Percentiles rank a stretch among this genome's conserved stretches.
phyloP scores from a whole-genome alignment of 2,797 vertebrate species.

The Hapalemur alaotrensis region DNA sequence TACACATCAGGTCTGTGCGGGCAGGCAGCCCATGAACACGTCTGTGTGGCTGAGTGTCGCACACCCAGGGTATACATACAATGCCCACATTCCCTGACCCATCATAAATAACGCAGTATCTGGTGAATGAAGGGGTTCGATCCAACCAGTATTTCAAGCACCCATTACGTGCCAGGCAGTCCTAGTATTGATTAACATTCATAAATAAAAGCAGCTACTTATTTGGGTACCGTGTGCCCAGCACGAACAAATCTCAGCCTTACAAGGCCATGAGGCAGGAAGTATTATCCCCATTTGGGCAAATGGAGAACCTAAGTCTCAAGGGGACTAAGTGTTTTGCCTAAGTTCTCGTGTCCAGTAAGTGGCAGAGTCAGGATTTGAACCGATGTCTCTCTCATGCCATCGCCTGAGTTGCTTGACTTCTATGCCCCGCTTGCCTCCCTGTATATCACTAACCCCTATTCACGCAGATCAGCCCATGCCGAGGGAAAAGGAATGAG shows the following conservation, averaged over 20 bases:
- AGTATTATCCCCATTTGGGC: background rate
- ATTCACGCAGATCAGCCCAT: too few relatives aligned
- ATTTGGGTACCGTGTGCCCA: background rate
- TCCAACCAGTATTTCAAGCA: background rate
- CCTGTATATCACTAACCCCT: background rate
- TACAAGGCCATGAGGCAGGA: background rate
- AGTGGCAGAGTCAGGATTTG: background rate
- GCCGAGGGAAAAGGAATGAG: background rate
- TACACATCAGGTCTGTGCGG: background rate
- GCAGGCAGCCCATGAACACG: background rate
- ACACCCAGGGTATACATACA: fast-evolving
- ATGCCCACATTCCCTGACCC: background rate
- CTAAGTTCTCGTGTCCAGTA: background rate
- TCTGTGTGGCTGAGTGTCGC: background rate
- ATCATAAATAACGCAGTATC: background rate
- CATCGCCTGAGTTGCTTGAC: background rate
- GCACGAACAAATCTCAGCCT: background rate
- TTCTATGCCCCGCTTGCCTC: background rate
- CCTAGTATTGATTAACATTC: background rate
- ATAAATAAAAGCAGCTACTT: background rate
- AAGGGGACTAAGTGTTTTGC: background rate
- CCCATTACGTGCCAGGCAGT: background rate
- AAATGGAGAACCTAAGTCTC: background rate
- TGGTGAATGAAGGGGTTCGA: background rate
- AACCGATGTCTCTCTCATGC: background rate